phyloP scores from a whole-genome alignment of 2,113 vertebrate genomes.

The Nothobranchius kuhntae region DNA sequence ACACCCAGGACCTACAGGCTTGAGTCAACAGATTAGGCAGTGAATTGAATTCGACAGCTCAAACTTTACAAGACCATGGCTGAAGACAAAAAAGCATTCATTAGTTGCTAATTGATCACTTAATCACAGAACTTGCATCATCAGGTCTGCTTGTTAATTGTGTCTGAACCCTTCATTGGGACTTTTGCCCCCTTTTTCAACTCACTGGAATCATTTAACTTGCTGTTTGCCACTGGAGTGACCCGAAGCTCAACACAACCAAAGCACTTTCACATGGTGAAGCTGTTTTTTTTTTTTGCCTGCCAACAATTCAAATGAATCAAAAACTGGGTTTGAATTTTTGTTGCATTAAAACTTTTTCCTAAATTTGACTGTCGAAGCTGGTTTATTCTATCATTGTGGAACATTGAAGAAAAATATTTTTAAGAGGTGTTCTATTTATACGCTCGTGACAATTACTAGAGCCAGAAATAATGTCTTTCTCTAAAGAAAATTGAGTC shows the following conservation, averaged over 20 bases:
- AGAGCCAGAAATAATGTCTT: too few species aligned
- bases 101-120: conserved; percentile 30
- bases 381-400: too few species aligned
- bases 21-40: conserved; percentile 35
- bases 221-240: conserved; percentile 21
- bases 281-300: conserved; percentile 39
- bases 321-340: too few species aligned
- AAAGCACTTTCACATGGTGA: conserved; percentile 60
- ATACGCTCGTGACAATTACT: too few species aligned
- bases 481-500: too few species aligned
- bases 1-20: conserved; percentile 61
- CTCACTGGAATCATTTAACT: conserved; percentile 50
- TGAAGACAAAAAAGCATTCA: neutral
- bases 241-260: conserved; percentile 48
- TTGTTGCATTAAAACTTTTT: too few species aligned
- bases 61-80: conserved; percentile 14
- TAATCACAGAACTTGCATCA: conserved; percentile 14
- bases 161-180: conserved; percentile 13
- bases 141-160: conserved; percentile 27
- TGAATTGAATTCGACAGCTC: conserved; percentile 44
- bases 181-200: conserved; percentile 24
- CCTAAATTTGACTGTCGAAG: too few species aligned
- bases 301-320: neutral
- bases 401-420: too few species aligned
- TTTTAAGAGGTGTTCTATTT: too few species aligned